Conservation (phyloP, 2,113 vertebrate genomes). For the Phyllostomus discolor region DNA sequence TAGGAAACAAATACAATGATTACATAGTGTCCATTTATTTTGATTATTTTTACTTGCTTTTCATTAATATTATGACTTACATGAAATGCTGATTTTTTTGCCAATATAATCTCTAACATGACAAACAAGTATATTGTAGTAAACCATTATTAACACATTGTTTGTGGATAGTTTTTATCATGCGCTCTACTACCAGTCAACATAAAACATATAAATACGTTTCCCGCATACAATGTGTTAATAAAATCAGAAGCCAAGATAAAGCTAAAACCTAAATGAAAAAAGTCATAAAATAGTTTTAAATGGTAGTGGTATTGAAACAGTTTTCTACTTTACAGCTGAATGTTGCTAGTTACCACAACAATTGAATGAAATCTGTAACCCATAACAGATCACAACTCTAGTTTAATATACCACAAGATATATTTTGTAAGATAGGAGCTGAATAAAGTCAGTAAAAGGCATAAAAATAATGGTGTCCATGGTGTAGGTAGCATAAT, state of each 20-base stretch:
- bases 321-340: neutral
- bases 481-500: neutral
- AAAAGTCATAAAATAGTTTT: conserved; percentile 66
- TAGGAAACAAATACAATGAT: neutral
- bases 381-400: neutral
- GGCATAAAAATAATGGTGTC: neutral
- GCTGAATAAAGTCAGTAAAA: neutral
- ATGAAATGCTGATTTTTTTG: neutral
- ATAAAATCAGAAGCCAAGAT: conserved; percentile 48
- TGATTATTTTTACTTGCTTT: neutral
- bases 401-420: neutral
- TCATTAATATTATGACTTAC: neutral
- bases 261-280: conserved; percentile 49
- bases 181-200: no score
- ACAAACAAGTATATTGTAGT: conserved; percentile 41
- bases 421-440: neutral
- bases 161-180: no score
- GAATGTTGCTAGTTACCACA: neutral
- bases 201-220: no score
- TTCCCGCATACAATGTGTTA: neutral
- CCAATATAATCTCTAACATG: neutral
- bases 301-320: conserved; percentile 47
- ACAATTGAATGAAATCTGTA: conserved; percentile 20
- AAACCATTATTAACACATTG: neutral
- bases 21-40: neutral